Evolutionary conservation across 2,888 invertebrate genomes (phyloP).

Genomic region (Spodoptera picta): DNA sequence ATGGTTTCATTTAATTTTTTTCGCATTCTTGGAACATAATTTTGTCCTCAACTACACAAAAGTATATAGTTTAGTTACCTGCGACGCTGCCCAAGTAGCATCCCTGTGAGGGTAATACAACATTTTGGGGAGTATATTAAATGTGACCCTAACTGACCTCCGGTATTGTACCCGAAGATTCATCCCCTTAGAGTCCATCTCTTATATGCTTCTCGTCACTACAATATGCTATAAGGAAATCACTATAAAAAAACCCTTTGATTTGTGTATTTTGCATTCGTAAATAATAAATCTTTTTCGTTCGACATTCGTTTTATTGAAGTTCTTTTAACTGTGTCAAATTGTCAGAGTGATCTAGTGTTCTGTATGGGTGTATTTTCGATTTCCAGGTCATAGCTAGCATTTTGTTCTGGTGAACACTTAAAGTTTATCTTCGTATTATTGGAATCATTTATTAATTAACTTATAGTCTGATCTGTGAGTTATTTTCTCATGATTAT

Average conservation of each 20-base stretch:
- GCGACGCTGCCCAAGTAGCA: constrained; percentile 55
- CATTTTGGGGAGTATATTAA: constrained; percentile 69
- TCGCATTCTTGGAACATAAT: constrained; percentile 9
- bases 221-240: constrained; percentile 35
- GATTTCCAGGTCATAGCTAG: no score
- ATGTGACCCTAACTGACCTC: constrained; percentile 68
- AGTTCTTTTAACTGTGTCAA: background rate
- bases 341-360: background rate
- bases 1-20: background rate
- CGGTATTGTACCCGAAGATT: constrained; percentile 61
- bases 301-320: constrained; percentile 6
- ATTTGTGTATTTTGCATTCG: constrained; percentile 39
- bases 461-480: no score
- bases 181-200: constrained; percentile 59
- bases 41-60: constrained; percentile 34
- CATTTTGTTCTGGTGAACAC: no score
- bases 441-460: no score
- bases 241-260: constrained; percentile 24
- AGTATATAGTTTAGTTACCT: constrained; percentile 56
- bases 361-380: no score
- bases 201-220: constrained; percentile 46
- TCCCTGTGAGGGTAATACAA: constrained; percentile 69
- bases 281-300: constrained; percentile 20
- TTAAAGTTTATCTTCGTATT: background rate
- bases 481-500: no score